Percentiles rank a stretch among this genome's conserved stretches.
Conservation (phyloP, 2,113 vertebrate species). For the Nothoprocta pentlandii region DNA sequence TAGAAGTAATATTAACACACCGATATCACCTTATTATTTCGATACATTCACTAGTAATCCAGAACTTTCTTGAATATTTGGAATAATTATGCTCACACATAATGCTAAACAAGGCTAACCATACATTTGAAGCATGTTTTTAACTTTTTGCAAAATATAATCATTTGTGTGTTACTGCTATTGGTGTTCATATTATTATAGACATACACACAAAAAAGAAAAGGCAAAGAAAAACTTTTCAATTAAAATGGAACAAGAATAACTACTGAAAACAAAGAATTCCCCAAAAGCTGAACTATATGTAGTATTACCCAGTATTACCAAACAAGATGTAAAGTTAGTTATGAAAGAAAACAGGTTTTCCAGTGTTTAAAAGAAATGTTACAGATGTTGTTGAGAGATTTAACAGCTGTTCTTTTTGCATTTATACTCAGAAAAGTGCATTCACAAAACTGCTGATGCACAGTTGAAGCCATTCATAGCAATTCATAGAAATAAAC, state of each 20-base stretch:
- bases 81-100: conserved; percentile 43
- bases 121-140: conserved; percentile 33
- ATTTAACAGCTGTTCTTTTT: conserved; percentile 72
- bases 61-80: not conserved
- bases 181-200: not conserved
- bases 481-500: not conserved
- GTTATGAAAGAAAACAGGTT: conserved; percentile 49
- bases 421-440: conserved; percentile 57
- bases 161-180: not conserved
- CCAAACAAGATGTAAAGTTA: conserved; percentile 33
- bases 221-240: conserved; percentile 21
- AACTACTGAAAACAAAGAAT: conserved; percentile 14
- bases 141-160: conserved; percentile 42
- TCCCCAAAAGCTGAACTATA: not conserved
- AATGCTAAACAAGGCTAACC: conserved; percentile 57
- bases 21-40: conserved; percentile 43
- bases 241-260: not conserved
- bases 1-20: conserved; percentile 66
- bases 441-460: conserved; percentile 59
- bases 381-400: conserved; percentile 71
- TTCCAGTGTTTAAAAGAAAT: conserved; percentile 58
- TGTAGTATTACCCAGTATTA: not conserved
- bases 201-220: not conserved
- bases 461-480: not conserved
- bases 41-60: not conserved